Conservation (phyloP, 2,888 invertebrate genomes). For the Idaea aversata region DNA sequence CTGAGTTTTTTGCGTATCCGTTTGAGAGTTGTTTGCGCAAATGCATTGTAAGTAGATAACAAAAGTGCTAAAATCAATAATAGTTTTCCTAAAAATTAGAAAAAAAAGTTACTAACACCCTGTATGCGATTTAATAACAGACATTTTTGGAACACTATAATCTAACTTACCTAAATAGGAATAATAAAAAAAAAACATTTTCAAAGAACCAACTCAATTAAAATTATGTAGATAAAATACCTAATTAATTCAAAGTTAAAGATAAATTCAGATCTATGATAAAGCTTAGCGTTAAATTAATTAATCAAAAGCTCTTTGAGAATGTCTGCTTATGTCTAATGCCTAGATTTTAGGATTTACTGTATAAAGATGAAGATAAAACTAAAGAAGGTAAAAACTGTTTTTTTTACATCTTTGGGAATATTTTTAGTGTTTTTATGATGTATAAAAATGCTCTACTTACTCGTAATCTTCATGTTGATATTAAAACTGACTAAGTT, state of each 20-base stretch:
- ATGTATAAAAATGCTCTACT: neutral
- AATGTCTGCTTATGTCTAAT: neutral
- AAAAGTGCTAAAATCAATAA: neutral
- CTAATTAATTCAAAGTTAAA: conserved; percentile 1
- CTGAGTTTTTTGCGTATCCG: conserved; percentile 10
- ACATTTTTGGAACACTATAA: neutral
- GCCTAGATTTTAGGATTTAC: neutral
- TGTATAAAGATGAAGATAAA: neutral
- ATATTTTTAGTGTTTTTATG: neutral
- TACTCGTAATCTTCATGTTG: neutral
- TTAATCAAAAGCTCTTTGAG: neutral
- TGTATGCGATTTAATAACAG: neutral
- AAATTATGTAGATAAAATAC: conserved; percentile 1
- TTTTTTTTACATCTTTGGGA: neutral
- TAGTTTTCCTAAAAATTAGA: neutral
- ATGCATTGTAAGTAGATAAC: conserved; percentile 1
- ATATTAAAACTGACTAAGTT: neutral
- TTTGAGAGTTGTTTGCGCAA: conserved; percentile 17
- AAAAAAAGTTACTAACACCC: neutral
- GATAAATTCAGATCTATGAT: neutral
- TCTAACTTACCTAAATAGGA: neutral
- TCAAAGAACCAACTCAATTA: neutral
- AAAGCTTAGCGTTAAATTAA: conserved; percentile 1
- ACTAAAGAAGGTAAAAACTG: neutral
- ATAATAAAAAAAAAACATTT: neutral